Evolutionary conservation across 2,797 vertebrate species (phyloP).

Genomic region (Neoniphon sammara): DNA sequence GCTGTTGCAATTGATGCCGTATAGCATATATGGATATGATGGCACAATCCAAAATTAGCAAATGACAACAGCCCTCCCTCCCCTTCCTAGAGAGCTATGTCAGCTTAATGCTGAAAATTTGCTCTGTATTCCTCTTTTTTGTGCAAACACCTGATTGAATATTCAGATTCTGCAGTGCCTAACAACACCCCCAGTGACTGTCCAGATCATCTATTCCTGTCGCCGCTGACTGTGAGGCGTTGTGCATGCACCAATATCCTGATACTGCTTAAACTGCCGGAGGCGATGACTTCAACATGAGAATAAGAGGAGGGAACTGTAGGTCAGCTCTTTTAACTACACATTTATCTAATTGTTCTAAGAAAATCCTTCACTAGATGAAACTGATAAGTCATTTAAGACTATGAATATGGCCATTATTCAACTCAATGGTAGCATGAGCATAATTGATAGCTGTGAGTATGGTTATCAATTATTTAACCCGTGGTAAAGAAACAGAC

Average conservation of each 20-base stretch:
- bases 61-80: neutral
- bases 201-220: neutral
- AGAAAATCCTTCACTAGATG: neutral
- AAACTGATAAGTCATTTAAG: neutral
- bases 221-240: neutral
- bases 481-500: neutral
- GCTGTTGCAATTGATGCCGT: too few species aligned
- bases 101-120: neutral
- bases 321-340: neutral
- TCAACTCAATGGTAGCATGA: neutral
- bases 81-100: neutral
- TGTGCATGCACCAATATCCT: neutral
- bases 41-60: neutral
- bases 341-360: neutral
- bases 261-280: neutral
- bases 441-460: neutral
- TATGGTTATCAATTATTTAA: too few species aligned
- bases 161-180: neutral
- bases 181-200: neutral
- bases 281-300: neutral
- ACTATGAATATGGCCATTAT: neutral
- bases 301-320: neutral
- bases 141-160: neutral
- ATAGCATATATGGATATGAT: too few species aligned
- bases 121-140: neutral